Evolutionary conservation across 2,113 vertebrate genomes (phyloP).

Genomic region (Pteruthius melanotis): DNA sequence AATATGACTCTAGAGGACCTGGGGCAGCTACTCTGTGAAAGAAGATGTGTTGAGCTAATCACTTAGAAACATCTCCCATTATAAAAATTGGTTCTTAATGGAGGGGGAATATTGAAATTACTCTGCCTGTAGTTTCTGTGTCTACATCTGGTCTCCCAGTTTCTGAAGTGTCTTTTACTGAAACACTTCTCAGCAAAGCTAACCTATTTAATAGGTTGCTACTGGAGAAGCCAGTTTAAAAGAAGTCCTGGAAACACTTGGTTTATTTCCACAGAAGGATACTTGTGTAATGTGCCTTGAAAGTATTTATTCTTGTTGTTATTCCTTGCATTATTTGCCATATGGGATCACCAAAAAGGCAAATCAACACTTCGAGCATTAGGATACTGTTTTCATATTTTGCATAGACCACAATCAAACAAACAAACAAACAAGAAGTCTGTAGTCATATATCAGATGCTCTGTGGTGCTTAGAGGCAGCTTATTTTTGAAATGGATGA

Average conservation of each 20-base stretch:
- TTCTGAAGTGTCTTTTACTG: not conserved
- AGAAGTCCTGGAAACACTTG: not conserved
- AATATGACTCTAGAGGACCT: not conserved
- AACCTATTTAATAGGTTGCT: not conserved
- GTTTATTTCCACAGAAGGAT: not conserved
- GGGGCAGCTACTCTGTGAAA: not conserved
- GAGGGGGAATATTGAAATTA: not conserved
- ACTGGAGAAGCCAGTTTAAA: not conserved
- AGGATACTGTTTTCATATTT: not conserved
- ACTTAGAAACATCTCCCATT: not conserved
- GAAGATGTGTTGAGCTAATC: not conserved
- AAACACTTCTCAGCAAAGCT: not conserved
- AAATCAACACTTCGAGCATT: not conserved
- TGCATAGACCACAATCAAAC: not conserved
- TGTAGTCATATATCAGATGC: not conserved
- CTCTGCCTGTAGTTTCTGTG: not conserved
- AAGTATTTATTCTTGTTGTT: not conserved
- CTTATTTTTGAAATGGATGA: not conserved
- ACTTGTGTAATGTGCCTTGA: not conserved
- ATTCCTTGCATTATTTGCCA: not conserved
- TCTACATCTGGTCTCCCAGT: not conserved
- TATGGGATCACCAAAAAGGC: not conserved
- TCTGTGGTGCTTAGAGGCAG: not conserved
- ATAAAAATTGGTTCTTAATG: not conserved
- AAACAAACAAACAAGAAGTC: not conserved